A percentile compares a stretch with the other conserved stretches of the same genome.
phyloP scores from a whole-genome alignment of 92 coral and sea anemone genomes.

The Galaxea fascicularis region DNA sequence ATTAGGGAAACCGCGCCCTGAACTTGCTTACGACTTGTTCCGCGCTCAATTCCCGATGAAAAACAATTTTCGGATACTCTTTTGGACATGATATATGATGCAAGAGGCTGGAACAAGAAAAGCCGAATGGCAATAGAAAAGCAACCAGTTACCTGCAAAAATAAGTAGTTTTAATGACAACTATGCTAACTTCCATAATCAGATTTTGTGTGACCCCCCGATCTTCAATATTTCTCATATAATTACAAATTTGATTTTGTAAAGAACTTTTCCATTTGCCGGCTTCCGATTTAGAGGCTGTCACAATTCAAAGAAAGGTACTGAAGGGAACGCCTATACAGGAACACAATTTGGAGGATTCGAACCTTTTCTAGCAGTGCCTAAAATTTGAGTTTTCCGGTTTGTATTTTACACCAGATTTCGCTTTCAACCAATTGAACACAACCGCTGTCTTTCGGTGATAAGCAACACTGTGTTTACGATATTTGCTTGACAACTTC shows the following conservation, averaged over 20 bases:
- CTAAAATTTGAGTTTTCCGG: neutral
- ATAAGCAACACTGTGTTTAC: neutral
- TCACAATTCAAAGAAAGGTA: neutral
- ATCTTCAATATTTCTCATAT: too few relatives aligned
- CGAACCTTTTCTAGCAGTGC: neutral
- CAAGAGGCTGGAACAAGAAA: too few relatives aligned
- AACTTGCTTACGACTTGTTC: neutral
- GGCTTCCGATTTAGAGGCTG: too few relatives aligned
- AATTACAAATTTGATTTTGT: too few relatives aligned
- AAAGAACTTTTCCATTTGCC: too few relatives aligned
- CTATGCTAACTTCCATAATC: too few relatives aligned
- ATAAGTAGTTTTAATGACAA: too few relatives aligned
- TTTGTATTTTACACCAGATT: neutral
- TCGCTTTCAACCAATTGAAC: neutral
- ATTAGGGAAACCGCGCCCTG: neutral
- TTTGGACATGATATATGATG: neutral
- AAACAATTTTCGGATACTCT: neutral
- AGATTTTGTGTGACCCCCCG: too few relatives aligned
- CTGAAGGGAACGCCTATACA: neutral
- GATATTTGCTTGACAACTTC: neutral
- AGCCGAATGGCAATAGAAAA: too few relatives aligned
- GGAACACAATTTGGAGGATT: neutral
- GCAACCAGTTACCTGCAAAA: too few relatives aligned
- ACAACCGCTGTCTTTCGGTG: neutral
- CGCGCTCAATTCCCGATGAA: slow-evolving; percentile 16